Evolutionary conservation across 2,888 invertebrate genomes (phyloP).

Genomic region (Digitonthophagus gazella): DNA sequence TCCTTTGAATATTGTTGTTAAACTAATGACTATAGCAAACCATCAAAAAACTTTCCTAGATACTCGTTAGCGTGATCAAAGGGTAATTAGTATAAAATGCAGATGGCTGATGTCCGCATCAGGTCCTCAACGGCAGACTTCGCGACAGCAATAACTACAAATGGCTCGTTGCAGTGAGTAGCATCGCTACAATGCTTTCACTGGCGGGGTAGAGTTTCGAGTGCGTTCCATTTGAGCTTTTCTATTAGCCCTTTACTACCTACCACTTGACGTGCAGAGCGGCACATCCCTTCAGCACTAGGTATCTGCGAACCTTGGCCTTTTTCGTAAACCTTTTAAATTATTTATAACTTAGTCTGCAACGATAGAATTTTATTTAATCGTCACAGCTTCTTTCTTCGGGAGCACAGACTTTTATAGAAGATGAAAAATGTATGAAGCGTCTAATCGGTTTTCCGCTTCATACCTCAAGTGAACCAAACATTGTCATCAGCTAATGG

Average conservation of each 20-base stretch:
- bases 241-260: conserved; percentile 38
- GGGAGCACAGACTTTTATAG: conserved; percentile 6
- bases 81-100: too few relatives aligned
- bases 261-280: conserved; percentile 27
- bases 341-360: background rate
- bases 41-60: too few relatives aligned
- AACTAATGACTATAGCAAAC: too few relatives aligned
- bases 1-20: too few relatives aligned
- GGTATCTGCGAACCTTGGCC: background rate
- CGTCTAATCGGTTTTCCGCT: conserved; percentile 29
- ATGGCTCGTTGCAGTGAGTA: conserved; percentile 36
- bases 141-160: conserved; percentile 37
- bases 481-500: conserved; percentile 38
- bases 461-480: conserved; percentile 23
- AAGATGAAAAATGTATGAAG: conserved; percentile 1
- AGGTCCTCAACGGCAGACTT: too few relatives aligned
- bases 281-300: conserved; percentile 18
- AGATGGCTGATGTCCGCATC: too few relatives aligned
- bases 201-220: conserved; percentile 29
- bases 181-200: conserved; percentile 34
- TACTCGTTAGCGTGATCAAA: too few relatives aligned
- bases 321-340: background rate
- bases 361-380: background rate
- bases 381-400: background rate
- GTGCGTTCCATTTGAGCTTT: conserved; percentile 36